Evolutionary conservation across 2,888 invertebrate genomes (phyloP), one percentile per base, ranked within the genome.

Genomic region (Steinernema hermaphroditum): DNA sequence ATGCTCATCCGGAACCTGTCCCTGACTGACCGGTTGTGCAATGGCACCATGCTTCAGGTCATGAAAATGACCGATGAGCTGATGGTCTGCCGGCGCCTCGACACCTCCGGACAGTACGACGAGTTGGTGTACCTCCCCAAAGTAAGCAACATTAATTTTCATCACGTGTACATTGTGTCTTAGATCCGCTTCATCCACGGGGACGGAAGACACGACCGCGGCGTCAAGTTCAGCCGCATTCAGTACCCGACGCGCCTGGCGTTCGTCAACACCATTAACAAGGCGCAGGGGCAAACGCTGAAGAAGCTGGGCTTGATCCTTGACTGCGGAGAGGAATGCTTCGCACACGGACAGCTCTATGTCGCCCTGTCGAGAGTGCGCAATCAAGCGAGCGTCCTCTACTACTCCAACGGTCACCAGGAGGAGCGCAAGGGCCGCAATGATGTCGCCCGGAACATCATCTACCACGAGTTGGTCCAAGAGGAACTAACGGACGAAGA

Each of bases 241-340:
- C 82, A 82, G 69, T 82, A 78, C 68, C 82, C 82, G 4, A 43
- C 87, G 0, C 77, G 78, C 24, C 44, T 82, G 1, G 82, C 83
- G 12, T 87, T 81, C 77, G 83, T 81, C 6, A 80, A 81, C 76
- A 84, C 83, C 0, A 81, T 84, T 14, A 86, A 84, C 50, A 86
- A 87, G 72, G 70, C 46, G n/a, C 46, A 46, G 22, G 46, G 46
- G 2, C 46, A 46, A 16, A 46, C 46, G 6, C 46, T 46, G 2
- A 2, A 16, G 6, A 46, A 19, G 46, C 9, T 16, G 16, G 46
- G 9, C 6, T n/a, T 46, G 8, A 9, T 4, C 46, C 16, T 46
- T 16, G 6, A 4, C 4, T 4, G n/a, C 22, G n/a, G 22, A 4
- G n/a, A 46, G 16, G 46, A 4, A 46, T 46, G n/a, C n/a, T n/a